These are phyloP conservation scores for Meghimatium bilineatum DNA, from an alignment of 2,888 invertebrate species.

Conservation along the genomic window DNA sequence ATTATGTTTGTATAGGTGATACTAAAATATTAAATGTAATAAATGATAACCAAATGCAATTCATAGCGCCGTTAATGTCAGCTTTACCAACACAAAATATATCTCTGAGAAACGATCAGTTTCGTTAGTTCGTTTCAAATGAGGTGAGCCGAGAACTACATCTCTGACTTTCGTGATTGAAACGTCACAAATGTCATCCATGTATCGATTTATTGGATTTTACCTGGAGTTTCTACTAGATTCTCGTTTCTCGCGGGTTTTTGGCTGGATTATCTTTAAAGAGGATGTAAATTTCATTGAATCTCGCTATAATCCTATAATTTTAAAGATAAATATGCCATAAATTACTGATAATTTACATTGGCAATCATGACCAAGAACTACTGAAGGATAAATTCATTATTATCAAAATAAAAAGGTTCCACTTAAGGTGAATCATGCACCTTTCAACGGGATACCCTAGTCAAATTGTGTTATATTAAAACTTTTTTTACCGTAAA, in stretches of 20 bases:
- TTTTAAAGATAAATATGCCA: background rate
- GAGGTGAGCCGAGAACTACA: background rate
- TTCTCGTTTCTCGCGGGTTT: background rate
- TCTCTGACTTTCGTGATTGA: background rate
- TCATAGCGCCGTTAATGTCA: background rate
- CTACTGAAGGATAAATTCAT: background rate
- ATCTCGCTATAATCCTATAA: background rate
- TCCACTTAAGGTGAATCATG: no score
- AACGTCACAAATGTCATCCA: background rate
- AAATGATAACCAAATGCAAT: background rate
- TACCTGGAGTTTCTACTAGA: background rate
- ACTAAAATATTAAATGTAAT: background rate
- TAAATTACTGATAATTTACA: no score
- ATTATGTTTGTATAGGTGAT: background rate
- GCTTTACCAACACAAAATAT: background rate
- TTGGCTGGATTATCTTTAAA: background rate
- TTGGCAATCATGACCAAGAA: background rate
- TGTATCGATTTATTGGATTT: slow-evolving; percentile 27
- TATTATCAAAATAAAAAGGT: no score
- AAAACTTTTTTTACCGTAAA: no score
- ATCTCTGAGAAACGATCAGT: background rate
- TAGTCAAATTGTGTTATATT: no score
- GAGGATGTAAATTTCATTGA: background rate
- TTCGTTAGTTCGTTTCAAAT: background rate
- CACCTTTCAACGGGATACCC: no score